Evolutionary conservation across 1,140 invertebrate species (phyloP), one percentile per base, ranked within the genome.

Genomic region (Drosophila sturtevanti): DNA sequence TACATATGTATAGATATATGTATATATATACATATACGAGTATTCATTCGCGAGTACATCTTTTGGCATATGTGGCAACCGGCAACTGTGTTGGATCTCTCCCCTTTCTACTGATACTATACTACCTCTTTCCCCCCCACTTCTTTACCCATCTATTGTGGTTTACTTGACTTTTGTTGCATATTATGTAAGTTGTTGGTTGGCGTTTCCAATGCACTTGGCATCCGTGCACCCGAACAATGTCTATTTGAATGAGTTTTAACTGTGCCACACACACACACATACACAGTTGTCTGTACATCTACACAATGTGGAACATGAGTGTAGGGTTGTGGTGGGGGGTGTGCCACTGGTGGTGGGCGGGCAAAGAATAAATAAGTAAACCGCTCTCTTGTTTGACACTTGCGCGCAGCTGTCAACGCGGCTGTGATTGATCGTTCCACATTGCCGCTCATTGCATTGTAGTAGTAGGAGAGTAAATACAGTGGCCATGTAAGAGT

Each of bases 401-500:
- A 86, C 79, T 86, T 86, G 82, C 27, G 24, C 24, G 27, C 82
- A 87, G 75, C 82, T 87, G 81, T 87, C 84, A 86, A 51, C 82
- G 81, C 64, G 79, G 44, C 59, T 59, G 70, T 81, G 81, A 85
- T 85, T 85, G 81, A 85, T 85, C 81, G 82, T 68, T 44, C 27
- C 35, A 27, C n/a, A 9, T 14, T 44, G 14, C 31, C 21, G 10
- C 10, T 41, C n/a, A 14, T 22, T 14, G 12, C n/a, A n/a, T n/a
- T n/a, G n/a, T n/a, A n/a, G n/a, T 22, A 11, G 27, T 9, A 34
- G 54, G 37, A 74, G 48, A 67, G 65, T 62, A 48, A 34, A 75
- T 55, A 58, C 67, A 34, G 52, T 55, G 52, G 24, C 54, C 27
- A 34, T 68, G 72, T 75, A 64, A 62, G 35, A 64, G 67, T 48